Conservation (phyloP, 2,888 invertebrate species). For the Oscheius myriophilus region DNA sequence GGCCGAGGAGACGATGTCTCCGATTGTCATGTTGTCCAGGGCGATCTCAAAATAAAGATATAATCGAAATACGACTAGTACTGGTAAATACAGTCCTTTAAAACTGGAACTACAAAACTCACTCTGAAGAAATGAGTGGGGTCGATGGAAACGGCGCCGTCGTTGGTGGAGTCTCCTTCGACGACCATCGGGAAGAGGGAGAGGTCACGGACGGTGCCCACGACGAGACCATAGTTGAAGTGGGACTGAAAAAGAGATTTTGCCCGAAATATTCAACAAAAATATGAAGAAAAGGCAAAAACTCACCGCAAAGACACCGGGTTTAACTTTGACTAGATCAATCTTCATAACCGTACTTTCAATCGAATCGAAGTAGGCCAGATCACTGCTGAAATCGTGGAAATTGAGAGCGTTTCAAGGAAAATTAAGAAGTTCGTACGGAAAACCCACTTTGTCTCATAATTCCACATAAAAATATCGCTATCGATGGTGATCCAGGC, state of each 20-base stretch:
- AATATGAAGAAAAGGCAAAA: not conserved
- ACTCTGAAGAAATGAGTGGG: conserved; percentile 81
- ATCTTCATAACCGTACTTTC: conserved; percentile 93
- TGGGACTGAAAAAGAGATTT: conserved; percentile 74
- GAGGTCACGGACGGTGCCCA: conserved; percentile 94
- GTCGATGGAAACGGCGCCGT: conserved; percentile 39
- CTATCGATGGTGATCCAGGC: conserved; percentile 98
- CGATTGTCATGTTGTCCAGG: conserved; percentile 61
- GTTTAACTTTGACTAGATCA: conserved; percentile 85
- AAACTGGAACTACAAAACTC: conserved; percentile 2
- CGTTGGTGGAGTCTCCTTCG: conserved; percentile 17
- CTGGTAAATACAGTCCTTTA: not conserved
- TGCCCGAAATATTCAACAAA: conserved; percentile 71
- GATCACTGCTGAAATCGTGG: conserved; percentile 79
- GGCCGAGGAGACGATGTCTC: conserved; percentile 80
- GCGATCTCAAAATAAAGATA: conserved; percentile 41
- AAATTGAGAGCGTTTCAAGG: conserved; percentile 2
- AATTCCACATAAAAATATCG: conserved; percentile 97
- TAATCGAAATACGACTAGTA: not conserved
- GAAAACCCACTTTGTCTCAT: conserved; percentile 82
- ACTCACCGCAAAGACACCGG: conserved; percentile 71
- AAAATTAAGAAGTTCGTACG: too few relatives aligned
- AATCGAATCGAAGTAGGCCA: conserved; percentile 94
- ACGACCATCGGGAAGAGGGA: conserved; percentile 82
- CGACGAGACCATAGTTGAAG: conserved; percentile 87